These are phyloP conservation scores for Thamnophis sirtalis DNA, from an alignment of 2,113 vertebrate genomes.

Conservation along the genomic window DNA sequence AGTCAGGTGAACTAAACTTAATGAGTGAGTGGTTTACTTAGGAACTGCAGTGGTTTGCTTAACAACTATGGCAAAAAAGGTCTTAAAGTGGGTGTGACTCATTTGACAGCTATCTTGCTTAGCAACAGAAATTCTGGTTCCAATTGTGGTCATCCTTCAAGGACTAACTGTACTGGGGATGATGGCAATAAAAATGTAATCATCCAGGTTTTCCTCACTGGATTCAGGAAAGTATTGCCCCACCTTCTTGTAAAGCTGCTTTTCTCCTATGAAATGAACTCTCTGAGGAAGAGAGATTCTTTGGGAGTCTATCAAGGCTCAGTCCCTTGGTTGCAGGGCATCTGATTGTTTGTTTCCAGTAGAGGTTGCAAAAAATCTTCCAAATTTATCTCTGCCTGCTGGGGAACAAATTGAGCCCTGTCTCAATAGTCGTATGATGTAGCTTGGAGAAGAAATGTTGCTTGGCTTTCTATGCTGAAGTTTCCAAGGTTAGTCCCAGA, in stretches of 20 bases:
- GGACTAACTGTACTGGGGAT: background rate
- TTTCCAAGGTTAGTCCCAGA: background rate
- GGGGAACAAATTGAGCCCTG: background rate
- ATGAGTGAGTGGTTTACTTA: background rate
- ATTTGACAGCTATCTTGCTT: background rate
- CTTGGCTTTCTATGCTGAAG: background rate
- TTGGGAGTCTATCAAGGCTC: background rate
- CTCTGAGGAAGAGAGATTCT: background rate
- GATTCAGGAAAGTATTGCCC: background rate
- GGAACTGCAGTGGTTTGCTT: background rate
- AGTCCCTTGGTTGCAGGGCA: background rate
- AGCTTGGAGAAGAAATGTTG: background rate
- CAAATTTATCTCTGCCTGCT: background rate
- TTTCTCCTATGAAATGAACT: background rate
- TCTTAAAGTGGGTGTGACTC: background rate
- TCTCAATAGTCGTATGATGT: background rate
- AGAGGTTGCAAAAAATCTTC: background rate
- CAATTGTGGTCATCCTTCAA: background rate
- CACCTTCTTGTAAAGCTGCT: background rate
- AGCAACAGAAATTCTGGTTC: background rate
- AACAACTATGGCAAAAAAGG: background rate
- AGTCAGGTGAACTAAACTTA: background rate
- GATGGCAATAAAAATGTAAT: rapidly evolving
- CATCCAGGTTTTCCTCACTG: background rate
- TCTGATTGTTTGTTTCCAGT: background rate